A percentile compares a stretch with the other conserved stretches of the same genome.
These are phyloP conservation scores for Chloebia gouldiae DNA, from an alignment of 2,113 vertebrate genomes.

Conservation along the genomic window DNA sequence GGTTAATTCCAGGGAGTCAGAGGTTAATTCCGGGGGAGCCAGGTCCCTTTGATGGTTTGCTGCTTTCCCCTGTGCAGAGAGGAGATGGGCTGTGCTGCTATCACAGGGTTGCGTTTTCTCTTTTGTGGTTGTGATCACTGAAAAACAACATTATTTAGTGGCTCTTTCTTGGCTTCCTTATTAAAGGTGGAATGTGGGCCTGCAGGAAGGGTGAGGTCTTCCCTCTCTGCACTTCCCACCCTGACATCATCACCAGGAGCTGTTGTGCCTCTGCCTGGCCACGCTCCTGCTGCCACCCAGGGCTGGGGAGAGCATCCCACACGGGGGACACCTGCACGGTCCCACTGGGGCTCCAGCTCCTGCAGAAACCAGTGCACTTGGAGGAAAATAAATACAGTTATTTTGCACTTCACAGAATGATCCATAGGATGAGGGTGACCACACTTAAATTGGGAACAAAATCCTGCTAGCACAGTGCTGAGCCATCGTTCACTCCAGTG, in stretches of 20 bases:
- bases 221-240: neutral
- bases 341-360: neutral
- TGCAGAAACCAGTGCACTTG: neutral
- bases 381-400: neutral
- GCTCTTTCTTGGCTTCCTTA: conserved; percentile 3
- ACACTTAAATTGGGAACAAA: neutral
- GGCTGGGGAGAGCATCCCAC: neutral
- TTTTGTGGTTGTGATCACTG: neutral
- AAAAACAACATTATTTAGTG: neutral
- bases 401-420: neutral
- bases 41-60: neutral
- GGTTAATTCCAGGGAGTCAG: neutral
- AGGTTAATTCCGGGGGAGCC: neutral
- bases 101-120: neutral
- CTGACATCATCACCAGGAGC: neutral
- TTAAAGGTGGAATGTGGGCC: conserved; percentile 55
- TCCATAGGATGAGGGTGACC: accelerated
- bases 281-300: neutral
- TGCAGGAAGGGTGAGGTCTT: conserved; percentile 60
- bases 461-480: neutral
- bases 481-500: accelerated
- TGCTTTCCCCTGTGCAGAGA: neutral
- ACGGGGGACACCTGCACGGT: neutral
- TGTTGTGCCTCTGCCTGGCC: neutral
- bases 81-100: neutral